Evolutionary conservation across 2,888 invertebrate genomes (phyloP).

Genomic region (Cheilosia impressa): DNA sequence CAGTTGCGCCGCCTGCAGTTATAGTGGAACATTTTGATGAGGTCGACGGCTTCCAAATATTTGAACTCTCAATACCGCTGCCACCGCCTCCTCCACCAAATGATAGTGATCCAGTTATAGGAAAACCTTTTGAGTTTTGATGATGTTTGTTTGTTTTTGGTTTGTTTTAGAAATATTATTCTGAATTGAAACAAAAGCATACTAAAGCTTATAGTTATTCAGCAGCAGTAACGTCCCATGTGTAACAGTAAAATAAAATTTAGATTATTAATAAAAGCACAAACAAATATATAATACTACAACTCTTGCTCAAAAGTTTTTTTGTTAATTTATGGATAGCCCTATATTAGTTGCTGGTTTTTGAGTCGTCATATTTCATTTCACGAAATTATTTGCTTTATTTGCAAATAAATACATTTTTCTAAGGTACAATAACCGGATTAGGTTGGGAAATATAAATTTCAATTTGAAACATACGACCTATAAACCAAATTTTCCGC

Average conservation of each 20-base stretch:
- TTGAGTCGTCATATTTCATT: too few relatives aligned
- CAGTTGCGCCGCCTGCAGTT: conserved; percentile 10
- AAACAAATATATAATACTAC: background rate
- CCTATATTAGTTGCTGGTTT: too few relatives aligned
- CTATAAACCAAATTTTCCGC: too few relatives aligned
- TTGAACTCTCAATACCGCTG: background rate
- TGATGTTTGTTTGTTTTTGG: conserved; percentile 36
- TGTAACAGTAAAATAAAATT: conserved; percentile 15
- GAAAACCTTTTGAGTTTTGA: conserved; percentile 67
- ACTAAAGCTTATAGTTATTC: conserved; percentile 39
- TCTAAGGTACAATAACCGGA: too few relatives aligned
- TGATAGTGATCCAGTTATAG: conserved; percentile 76
- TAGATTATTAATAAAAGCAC: background rate
- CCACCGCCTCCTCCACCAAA: conserved; percentile 53
- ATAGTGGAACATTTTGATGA: background rate
- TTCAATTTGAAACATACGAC: too few relatives aligned
- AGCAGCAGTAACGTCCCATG: conserved; percentile 54
- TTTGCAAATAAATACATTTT: too few relatives aligned
- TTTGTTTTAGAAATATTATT: conserved; percentile 58
- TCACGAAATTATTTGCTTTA: too few relatives aligned
- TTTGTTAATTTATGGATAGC: background rate
- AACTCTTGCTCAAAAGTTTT: too few relatives aligned
- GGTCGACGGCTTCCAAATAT: conserved; percentile 27
- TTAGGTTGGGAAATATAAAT: too few relatives aligned
- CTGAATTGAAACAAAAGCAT: conserved; percentile 61